phyloP scores from a whole-genome alignment of 2,113 vertebrate genomes.

The Perognathus longimembris region DNA sequence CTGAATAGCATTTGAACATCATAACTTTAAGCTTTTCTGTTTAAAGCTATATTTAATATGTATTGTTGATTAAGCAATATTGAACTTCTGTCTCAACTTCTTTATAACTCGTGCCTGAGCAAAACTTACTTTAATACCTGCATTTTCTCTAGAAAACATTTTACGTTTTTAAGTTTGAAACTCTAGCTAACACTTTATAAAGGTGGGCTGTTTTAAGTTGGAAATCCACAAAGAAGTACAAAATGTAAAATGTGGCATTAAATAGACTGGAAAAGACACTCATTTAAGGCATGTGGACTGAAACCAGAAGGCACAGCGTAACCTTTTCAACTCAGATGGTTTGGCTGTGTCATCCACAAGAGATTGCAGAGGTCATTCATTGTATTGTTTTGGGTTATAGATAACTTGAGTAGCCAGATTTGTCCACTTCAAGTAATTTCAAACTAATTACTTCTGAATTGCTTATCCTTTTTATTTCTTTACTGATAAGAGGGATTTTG shows the following conservation, averaged over 20 bases:
- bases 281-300: background rate
- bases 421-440: constrained; percentile 6
- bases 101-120: background rate
- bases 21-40: constrained; percentile 15
- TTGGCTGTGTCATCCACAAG: background rate
- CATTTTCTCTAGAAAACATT: background rate
- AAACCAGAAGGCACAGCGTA: background rate
- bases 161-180: background rate
- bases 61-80: constrained; percentile 22
- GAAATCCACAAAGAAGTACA: constrained; percentile 1
- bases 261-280: background rate
- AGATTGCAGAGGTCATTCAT: background rate
- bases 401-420: constrained; percentile 27
- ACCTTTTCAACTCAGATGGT: background rate
- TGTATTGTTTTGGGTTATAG: constrained; percentile 32
- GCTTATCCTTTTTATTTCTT: background rate
- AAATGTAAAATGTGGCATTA: background rate
- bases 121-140: too few species aligned
- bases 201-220: background rate
- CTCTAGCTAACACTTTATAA: background rate
- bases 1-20: background rate
- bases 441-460: constrained; percentile 3
- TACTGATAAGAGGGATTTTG: too few species aligned
- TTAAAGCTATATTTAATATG: background rate
- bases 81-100: background rate